These are phyloP conservation scores for Coendou prehensilis DNA, from an alignment of 2,797 vertebrate species.

Conservation along the genomic window DNA sequence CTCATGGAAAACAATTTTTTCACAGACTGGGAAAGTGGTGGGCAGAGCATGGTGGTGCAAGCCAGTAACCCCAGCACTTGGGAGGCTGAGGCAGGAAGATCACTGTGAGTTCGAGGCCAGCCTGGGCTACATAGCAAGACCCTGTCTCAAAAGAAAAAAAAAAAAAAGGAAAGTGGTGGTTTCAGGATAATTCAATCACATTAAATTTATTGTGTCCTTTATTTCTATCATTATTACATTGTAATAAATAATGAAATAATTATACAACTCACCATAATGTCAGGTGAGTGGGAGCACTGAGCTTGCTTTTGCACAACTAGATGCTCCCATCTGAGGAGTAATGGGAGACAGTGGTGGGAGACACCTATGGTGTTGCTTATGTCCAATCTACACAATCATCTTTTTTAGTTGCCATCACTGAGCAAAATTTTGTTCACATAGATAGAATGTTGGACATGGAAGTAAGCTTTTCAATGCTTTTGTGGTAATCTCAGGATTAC, in stretches of 20 bases:
- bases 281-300: neutral
- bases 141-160: too few species aligned
- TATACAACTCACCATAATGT: neutral
- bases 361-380: neutral
- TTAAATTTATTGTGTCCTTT: neutral
- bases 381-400: neutral
- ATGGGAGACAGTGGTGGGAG: neutral
- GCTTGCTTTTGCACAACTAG: neutral
- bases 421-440: neutral
- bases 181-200: neutral
- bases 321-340: neutral
- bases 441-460: neutral
- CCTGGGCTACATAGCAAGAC: too few species aligned
- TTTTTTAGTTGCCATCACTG: neutral
- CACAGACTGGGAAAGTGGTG: neutral
- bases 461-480: neutral
- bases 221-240: neutral
- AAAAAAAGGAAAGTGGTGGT: neutral
- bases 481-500: neutral
- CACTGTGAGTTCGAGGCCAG: too few species aligned
- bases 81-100: too few species aligned
- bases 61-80: too few species aligned
- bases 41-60: neutral
- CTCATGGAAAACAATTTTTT: neutral
- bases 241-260: neutral